Evolutionary conservation across 2,797 vertebrate species (phyloP).

Genomic region (Hoplostethus atlanticus): DNA sequence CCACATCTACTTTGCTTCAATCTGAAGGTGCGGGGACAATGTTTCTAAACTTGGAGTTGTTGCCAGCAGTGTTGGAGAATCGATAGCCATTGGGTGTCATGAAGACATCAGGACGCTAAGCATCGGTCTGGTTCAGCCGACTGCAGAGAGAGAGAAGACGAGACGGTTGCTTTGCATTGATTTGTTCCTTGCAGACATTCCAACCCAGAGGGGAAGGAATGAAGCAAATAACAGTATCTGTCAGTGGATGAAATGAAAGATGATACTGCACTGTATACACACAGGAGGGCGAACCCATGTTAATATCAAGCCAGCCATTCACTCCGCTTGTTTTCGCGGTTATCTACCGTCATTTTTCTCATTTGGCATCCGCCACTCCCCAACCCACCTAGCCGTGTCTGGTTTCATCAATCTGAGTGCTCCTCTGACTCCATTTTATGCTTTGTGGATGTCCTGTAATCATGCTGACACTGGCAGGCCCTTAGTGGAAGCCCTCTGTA

Average conservation of each 20-base stretch:
- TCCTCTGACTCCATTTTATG: slow-evolving; percentile 47
- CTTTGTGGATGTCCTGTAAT: slow-evolving; percentile 59
- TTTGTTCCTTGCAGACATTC: slow-evolving; percentile 46
- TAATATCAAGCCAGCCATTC: slow-evolving; percentile 26
- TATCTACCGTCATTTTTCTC: slow-evolving; percentile 43
- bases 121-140: slow-evolving; percentile 38
- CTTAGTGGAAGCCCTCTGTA: slow-evolving; percentile 33
- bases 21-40: not conserved
- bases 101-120: slow-evolving; percentile 51
- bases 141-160: slow-evolving; percentile 46
- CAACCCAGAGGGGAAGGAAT: slow-evolving; percentile 40
- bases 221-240: slow-evolving; percentile 48
- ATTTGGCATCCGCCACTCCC: slow-evolving; percentile 51
- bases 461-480: slow-evolving; percentile 39
- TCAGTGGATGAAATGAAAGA: slow-evolving; percentile 44
- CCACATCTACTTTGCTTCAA: not conserved
- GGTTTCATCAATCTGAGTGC: slow-evolving; percentile 54
- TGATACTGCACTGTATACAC: slow-evolving; percentile 11
- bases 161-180: slow-evolving; percentile 46
- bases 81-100: slow-evolving; percentile 47
- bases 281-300: slow-evolving; percentile 22
- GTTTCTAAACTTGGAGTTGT: slow-evolving; percentile 49
- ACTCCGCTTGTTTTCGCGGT: slow-evolving; percentile 21
- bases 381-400: slow-evolving; percentile 42
- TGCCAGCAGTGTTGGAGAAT: slow-evolving; percentile 46